Evolutionary conservation across 2,113 vertebrate genomes (phyloP).

Genomic region (Pteruthius melanotis): DNA sequence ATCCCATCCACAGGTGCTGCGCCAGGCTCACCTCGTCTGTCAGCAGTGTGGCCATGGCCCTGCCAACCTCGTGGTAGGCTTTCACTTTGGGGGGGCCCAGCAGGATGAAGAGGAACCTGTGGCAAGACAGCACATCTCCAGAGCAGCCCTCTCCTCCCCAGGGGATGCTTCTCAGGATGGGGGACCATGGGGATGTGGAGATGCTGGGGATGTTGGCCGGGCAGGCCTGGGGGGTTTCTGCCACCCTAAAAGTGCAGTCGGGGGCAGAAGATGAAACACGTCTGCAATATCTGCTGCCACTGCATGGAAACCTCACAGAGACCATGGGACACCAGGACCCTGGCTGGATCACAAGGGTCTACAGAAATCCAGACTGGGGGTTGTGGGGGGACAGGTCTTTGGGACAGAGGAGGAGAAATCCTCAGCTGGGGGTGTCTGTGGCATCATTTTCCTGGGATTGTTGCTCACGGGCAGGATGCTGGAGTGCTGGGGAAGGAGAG

Average conservation of each 20-base stretch:
- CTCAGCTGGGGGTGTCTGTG: not conserved
- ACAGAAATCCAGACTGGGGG: not conserved
- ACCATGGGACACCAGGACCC: not conserved
- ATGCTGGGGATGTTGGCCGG: not conserved
- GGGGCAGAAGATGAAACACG: not conserved
- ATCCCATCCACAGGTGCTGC: not conserved
- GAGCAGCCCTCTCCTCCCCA: not conserved
- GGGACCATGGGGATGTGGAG: fast-evolving
- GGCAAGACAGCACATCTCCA: not conserved
- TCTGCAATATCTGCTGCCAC: not conserved
- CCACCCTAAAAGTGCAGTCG: fast-evolving
- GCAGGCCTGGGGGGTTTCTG: not conserved
- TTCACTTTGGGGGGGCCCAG: conserved; percentile 67
- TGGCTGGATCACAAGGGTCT: not conserved
- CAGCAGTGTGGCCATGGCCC: conserved; percentile 74
- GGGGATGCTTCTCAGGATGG: not conserved
- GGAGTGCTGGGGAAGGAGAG: not conserved
- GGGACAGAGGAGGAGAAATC: not conserved
- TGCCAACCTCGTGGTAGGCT: conserved; percentile 74
- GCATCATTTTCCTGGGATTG: not conserved
- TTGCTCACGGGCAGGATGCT: not conserved
- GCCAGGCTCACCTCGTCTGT: conserved; percentile 69
- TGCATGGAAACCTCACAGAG: not conserved
- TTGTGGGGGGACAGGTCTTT: not conserved
- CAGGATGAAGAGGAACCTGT: conserved; percentile 80